Conservation (phyloP, 2,113 vertebrate species). For the Pygoscelis antarcticus region DNA sequence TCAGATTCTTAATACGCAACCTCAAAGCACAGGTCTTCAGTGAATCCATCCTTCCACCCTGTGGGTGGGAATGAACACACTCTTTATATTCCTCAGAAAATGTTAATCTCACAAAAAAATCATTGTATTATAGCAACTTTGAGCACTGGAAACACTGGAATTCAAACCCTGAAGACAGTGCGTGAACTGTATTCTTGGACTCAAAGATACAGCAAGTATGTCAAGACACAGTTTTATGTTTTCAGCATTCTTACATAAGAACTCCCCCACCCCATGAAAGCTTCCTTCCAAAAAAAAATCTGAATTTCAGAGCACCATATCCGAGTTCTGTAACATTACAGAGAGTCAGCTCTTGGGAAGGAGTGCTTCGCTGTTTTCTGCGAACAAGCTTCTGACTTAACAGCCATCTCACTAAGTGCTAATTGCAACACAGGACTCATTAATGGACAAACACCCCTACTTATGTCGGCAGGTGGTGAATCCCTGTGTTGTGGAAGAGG, state of each 20-base stretch:
- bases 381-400: background rate
- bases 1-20: constrained; percentile 44
- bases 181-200: background rate
- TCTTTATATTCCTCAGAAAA: constrained; percentile 56
- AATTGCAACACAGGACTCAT: background rate
- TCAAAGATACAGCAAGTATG: background rate
- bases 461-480: background rate
- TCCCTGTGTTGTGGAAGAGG: background rate
- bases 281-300: background rate
- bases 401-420: background rate
- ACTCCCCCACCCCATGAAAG: background rate
- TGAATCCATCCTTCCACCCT: constrained; percentile 43
- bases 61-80: constrained; percentile 15
- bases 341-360: background rate
- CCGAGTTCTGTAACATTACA: background rate
- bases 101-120: constrained; percentile 44
- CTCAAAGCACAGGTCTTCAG: constrained; percentile 60
- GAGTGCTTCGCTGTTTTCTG: background rate
- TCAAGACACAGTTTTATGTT: background rate
- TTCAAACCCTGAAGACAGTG: constrained; percentile 23
- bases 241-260: background rate
- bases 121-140: constrained; percentile 31
- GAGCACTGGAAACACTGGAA: constrained; percentile 34
- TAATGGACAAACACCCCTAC: background rate
- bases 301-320: background rate